Evolutionary conservation across 2,797 vertebrate species (phyloP).

Genomic region (Parotocinclus haroldoi): DNA sequence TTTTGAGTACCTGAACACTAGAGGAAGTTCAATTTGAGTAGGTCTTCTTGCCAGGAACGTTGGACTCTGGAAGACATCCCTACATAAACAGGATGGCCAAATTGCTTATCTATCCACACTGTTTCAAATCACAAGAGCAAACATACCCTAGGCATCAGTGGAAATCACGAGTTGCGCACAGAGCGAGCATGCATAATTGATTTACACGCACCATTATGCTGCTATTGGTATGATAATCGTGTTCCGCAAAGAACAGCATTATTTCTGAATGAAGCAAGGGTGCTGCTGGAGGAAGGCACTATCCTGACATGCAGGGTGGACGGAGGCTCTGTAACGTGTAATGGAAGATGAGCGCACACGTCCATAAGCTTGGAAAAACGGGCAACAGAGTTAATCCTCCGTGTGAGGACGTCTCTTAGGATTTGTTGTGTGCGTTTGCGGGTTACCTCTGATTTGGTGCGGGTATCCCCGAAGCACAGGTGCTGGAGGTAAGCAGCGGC

Average conservation of each 20-base stretch:
- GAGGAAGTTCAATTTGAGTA: no score
- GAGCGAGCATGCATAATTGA: slow-evolving; percentile 4
- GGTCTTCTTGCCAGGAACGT: no score
- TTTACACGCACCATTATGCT: neutral
- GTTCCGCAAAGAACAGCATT: no score
- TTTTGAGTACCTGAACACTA: neutral
- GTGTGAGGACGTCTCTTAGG: slow-evolving; percentile 18
- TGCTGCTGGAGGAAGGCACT: slow-evolving; percentile 4
- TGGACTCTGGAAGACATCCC: no score
- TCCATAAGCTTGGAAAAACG: neutral
- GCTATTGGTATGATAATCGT: neutral
- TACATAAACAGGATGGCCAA: no score
- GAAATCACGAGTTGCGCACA: neutral
- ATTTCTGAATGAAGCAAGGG: neutral
- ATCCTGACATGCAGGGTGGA: slow-evolving; percentile 26
- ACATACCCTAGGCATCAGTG: neutral
- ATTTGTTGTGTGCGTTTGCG: slow-evolving; percentile 4
- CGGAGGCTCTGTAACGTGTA: neutral
- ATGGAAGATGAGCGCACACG: neutral
- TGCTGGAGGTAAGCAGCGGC: slow-evolving; percentile 96
- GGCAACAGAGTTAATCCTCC: no score
- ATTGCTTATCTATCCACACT: slow-evolving; percentile 18
- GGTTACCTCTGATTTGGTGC: slow-evolving; percentile 86
- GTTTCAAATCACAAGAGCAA: slow-evolving; percentile 11
- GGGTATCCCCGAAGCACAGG: slow-evolving; percentile 93